Base-by-base conservation (phyloP, 2,888 invertebrate species). In the Drosophila phalerata region DNA sequence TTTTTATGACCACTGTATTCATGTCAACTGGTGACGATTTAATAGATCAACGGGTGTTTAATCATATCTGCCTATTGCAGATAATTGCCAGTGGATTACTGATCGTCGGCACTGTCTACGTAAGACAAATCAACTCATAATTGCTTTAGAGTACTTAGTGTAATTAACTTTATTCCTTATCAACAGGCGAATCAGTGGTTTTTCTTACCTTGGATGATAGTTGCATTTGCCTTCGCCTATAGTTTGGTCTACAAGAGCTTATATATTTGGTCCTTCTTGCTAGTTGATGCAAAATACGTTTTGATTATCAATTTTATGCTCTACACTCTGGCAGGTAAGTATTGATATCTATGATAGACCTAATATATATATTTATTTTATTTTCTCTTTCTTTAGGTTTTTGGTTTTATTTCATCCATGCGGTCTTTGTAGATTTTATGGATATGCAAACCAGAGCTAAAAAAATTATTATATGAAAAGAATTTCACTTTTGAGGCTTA, bases 11-110 rank as follows among this genome's bases (percentile, higher is more conserved):
- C 13, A 1, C 0, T 1, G 6, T 28, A 6, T 28, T 8, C 6
- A 1, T 6, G 28, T 4, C 6, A 0, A 8, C 0, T 8, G 28
- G 1, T 6, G 28, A 0, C 8, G 8, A 8, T 6, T 28, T 28
- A 6, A 6, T 42, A 66, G 81, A 64, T 37, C 48, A 53, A 9
- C 25, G 15, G 15, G 43, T 72, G 6, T 34, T 75, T 53, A 58
- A 52, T 6, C 78, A 87, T 10, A 30, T 84, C 2, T 72, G 79
- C 13, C 17, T 81, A 43, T 28, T 84, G 43, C 87, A 82, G n/a
- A 38, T 64, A 1, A 2, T 72, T 17, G 75, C 68, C 0, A 78
- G 76, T 9, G 3, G 67, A 0, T 0, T 65, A 0, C 52, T 82
- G 0, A 30, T 72, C 3, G 15, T 76, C 6, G 68, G 76, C 6